These are phyloP conservation scores for Gymnogyps californianus DNA, from an alignment of 2,113 vertebrate species.

Conservation along the genomic window DNA sequence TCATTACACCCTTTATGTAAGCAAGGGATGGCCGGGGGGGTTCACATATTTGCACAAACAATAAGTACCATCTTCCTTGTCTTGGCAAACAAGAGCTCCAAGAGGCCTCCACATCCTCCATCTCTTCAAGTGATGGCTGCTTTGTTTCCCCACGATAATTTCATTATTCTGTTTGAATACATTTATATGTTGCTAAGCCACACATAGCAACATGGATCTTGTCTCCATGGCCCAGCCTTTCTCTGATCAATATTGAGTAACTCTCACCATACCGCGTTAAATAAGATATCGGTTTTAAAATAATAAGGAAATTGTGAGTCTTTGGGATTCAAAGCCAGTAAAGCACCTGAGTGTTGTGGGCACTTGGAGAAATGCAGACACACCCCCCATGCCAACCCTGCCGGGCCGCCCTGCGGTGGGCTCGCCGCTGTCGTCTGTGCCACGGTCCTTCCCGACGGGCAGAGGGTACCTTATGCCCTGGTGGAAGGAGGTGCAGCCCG, in stretches of 20 bases:
- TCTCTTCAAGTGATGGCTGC: conserved; percentile 62
- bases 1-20: conserved; percentile 29
- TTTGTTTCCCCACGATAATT: conserved; percentile 72
- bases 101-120: conserved; percentile 58
- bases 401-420: rapidly evolving
- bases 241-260: conserved; percentile 28
- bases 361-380: neutral
- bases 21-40: neutral
- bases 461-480: neutral
- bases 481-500: neutral
- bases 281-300: neutral
- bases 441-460: rapidly evolving
- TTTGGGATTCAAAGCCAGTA: neutral
- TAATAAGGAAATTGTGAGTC: neutral
- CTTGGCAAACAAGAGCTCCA: conserved; percentile 63
- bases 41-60: conserved; percentile 67
- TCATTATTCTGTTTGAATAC: conserved; percentile 72
- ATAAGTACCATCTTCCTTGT: conserved; percentile 52
- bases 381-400: rapidly evolving
- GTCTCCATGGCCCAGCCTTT: conserved; percentile 31
- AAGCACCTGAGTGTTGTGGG: neutral
- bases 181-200: conserved; percentile 69
- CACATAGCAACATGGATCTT: conserved; percentile 66
- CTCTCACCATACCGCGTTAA: neutral
- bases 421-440: rapidly evolving